Percentiles rank a stretch among this genome's conserved stretches.
Evolutionary conservation across 2,113 vertebrate species (phyloP).

Genomic region (Dascyllus trimaculatus): DNA sequence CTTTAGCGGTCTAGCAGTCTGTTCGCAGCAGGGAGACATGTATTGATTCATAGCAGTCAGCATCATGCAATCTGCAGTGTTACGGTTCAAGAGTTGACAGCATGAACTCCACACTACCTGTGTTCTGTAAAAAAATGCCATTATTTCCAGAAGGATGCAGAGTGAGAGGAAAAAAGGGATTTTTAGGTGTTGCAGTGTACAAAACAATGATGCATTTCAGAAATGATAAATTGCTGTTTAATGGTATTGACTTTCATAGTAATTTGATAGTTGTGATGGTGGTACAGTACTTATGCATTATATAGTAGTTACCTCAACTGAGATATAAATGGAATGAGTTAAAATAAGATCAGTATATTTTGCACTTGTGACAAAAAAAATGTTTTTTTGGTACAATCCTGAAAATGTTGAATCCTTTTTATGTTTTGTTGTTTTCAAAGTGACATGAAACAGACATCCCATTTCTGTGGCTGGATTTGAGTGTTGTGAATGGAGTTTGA

Average conservation of each 20-base stretch:
- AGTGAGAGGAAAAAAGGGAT: neutral
- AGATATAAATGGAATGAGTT: conserved; percentile 27
- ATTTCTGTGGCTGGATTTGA: conserved; percentile 13
- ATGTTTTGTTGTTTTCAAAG: neutral
- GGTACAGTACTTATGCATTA: conserved; percentile 53
- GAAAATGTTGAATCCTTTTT: neutral
- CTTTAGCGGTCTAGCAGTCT: conserved; percentile 39
- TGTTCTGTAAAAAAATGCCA: conserved; percentile 30
- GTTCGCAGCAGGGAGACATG: conserved; percentile 33
- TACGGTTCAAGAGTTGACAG: conserved; percentile 1
- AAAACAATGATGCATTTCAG: conserved; percentile 44
- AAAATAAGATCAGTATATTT: conserved; percentile 41
- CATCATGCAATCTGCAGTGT: conserved; percentile 18
- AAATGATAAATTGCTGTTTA: conserved; percentile 42
- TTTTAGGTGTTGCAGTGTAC: conserved; percentile 20
- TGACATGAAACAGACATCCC: conserved; percentile 17
- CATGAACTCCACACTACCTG: conserved; percentile 8
- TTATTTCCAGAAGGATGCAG: conserved; percentile 17
- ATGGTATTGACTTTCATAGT: conserved; percentile 42
- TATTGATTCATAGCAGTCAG: conserved; percentile 52
- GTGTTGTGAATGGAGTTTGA: conserved; percentile 37
- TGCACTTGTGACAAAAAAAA: conserved; percentile 27
- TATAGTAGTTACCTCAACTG: conserved; percentile 53
- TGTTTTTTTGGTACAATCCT: conserved; percentile 44
- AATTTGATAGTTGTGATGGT: conserved; percentile 45